phyloP scores from a whole-genome alignment of 2,797 vertebrate species.

The Gymnocypris eckloni region DNA sequence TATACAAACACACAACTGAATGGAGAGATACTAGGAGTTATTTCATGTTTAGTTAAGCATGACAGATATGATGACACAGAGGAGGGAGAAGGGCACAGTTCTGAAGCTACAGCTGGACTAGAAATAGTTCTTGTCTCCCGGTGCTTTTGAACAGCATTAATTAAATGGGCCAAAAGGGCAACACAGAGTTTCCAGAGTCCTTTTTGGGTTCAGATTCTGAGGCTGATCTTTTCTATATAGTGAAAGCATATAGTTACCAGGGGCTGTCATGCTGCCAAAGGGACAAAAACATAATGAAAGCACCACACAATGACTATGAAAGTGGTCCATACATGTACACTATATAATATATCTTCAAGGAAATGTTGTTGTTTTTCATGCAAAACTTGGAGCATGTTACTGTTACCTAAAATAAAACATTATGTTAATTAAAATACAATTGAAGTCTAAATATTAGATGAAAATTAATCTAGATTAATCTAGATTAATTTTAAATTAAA shows the following conservation, averaged over 20 bases:
- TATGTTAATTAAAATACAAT: neutral
- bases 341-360: neutral
- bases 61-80: neutral
- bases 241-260: neutral
- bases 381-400: neutral
- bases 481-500: too few relatives aligned
- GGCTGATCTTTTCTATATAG: neutral
- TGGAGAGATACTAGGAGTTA: neutral
- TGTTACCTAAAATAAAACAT: neutral
- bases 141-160: neutral
- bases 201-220: neutral
- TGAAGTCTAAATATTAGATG: neutral
- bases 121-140: constrained; percentile 5
- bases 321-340: neutral
- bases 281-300: neutral
- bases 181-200: neutral
- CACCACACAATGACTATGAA: neutral
- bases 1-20: constrained; percentile 20
- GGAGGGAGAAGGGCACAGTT: neutral
- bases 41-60: constrained; percentile 27
- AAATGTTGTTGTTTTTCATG: neutral
- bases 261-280: neutral
- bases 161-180: constrained; percentile 14
- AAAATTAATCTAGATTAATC: too few relatives aligned
- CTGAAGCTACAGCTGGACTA: constrained; percentile 24